Percentiles rank a stretch among this genome's conserved stretches.
Conservation (phyloP, 2,888 invertebrate genomes). For the Drosophila falleni region DNA sequence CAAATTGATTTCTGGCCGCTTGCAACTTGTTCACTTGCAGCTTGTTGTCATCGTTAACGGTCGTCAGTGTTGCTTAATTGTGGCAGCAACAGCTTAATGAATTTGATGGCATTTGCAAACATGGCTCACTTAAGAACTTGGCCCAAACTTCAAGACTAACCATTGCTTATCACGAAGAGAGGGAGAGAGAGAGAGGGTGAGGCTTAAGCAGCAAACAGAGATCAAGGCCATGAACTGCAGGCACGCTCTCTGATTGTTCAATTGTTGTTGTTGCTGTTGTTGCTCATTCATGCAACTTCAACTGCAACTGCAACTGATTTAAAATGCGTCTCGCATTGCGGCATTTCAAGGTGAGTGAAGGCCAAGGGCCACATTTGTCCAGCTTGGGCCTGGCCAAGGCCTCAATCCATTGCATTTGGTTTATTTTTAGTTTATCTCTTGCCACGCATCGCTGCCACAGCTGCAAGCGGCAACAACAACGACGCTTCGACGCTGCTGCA, state of each 20-base stretch:
- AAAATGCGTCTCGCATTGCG: conserved; percentile 56
- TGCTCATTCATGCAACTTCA: conserved; percentile 43
- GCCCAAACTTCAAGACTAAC: conserved; percentile 28
- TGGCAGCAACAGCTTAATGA: conserved; percentile 43
- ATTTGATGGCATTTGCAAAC: conserved; percentile 5
- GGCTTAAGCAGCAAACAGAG: conserved; percentile 7
- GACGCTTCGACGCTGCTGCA: not conserved
- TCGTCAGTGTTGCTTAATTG: conserved; percentile 66
- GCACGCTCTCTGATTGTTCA: conserved; percentile 61
- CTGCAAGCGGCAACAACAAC: conserved; percentile 17
- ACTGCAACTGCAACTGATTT: conserved; percentile 57
- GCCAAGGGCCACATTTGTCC: conserved; percentile 84
- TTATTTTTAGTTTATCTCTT: conserved; percentile 69
- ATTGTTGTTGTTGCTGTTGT: conserved; percentile 52
- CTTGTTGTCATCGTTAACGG: conserved; percentile 65
- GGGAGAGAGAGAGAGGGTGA: conserved; percentile 3
- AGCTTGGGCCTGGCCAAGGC: conserved; percentile 49
- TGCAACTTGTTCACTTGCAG: conserved; percentile 64
- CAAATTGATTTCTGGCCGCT: conserved; percentile 9
- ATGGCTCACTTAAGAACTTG: conserved; percentile 15
- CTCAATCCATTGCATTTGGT: conserved; percentile 51
- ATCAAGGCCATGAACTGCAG: conserved; percentile 54
- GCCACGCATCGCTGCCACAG: conserved; percentile 44
- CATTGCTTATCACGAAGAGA: conserved; percentile 33
- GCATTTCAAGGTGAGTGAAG: conserved; percentile 85